Conservation (phyloP, 2,797 vertebrate genomes). For the Cercopithecus hamlyni region DNA sequence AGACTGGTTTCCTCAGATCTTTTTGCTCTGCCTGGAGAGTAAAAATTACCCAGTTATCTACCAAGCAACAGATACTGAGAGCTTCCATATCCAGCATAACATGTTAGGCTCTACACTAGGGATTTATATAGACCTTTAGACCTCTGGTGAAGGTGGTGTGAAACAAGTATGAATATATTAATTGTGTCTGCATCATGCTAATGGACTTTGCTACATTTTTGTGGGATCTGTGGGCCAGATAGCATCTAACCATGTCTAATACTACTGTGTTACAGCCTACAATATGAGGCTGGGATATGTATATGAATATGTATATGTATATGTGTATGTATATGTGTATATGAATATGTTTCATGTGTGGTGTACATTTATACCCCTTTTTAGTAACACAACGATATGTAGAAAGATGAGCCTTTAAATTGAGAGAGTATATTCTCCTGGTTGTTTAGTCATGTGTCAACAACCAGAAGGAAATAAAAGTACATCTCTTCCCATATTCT, state of each 20-base stretch:
- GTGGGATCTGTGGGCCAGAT: neutral
- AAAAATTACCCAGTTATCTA: neutral
- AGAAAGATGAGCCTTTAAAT: neutral
- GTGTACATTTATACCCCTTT: neutral
- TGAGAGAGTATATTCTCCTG: neutral
- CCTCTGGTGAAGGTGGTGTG: neutral
- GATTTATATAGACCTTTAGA: neutral
- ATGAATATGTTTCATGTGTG: constrained; percentile 1
- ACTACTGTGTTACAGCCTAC: neutral
- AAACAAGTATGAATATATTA: neutral
- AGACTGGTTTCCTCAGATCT: neutral
- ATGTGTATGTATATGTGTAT: constrained; percentile 19
- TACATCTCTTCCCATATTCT: neutral
- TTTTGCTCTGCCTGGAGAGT: neutral
- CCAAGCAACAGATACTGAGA: neutral
- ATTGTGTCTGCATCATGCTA: neutral
- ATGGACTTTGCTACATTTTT: neutral
- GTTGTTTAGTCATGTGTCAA: neutral
- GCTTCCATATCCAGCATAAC: neutral
- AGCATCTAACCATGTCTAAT: neutral
- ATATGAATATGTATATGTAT: neutral
- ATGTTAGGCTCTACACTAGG: neutral
- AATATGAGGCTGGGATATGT: neutral
- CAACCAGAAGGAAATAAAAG: neutral
- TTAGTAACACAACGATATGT: neutral